Percentiles rank a stretch among this genome's conserved stretches.
phyloP scores from a whole-genome alignment of 2,888 invertebrate species.

The Sminthurides aquaticus region DNA sequence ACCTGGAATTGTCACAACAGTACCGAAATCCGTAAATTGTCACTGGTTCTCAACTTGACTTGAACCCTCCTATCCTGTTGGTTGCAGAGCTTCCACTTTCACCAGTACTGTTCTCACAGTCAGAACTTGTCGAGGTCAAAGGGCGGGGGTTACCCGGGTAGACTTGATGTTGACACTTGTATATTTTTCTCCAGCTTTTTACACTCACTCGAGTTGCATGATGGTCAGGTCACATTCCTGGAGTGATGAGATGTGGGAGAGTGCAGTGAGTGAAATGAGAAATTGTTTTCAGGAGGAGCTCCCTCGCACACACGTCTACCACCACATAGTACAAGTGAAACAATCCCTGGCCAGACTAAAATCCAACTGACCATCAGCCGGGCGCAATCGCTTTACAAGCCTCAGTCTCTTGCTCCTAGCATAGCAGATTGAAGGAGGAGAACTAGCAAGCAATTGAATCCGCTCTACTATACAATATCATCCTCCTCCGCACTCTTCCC shows the following conservation, averaged over 20 bases:
- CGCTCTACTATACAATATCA: no score
- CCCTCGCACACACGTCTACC: not conserved
- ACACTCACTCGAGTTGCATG: not conserved
- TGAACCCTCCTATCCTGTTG: no score
- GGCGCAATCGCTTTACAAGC: conserved; percentile 30
- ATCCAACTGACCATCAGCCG: conserved; percentile 33
- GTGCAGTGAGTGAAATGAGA: not conserved
- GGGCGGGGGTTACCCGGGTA: no score
- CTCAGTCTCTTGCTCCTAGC: not conserved
- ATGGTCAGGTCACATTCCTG: not conserved
- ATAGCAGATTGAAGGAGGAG: no score
- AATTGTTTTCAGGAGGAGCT: not conserved
- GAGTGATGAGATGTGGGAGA: not conserved
- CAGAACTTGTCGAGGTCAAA: not conserved
- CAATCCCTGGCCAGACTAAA: conserved; percentile 28
- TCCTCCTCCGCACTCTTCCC: not conserved
- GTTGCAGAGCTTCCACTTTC: no score
- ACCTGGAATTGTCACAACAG: no score
- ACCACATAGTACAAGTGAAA: conserved; percentile 8
- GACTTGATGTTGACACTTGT: no score
- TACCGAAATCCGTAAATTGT: no score
- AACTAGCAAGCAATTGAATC: no score
- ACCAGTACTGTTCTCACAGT: no score
- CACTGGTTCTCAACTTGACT: no score
- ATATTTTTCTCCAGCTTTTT: no score